Evolutionary conservation across 1,140 invertebrate genomes (phyloP).

Genomic region (Drosophila ficusphila): DNA sequence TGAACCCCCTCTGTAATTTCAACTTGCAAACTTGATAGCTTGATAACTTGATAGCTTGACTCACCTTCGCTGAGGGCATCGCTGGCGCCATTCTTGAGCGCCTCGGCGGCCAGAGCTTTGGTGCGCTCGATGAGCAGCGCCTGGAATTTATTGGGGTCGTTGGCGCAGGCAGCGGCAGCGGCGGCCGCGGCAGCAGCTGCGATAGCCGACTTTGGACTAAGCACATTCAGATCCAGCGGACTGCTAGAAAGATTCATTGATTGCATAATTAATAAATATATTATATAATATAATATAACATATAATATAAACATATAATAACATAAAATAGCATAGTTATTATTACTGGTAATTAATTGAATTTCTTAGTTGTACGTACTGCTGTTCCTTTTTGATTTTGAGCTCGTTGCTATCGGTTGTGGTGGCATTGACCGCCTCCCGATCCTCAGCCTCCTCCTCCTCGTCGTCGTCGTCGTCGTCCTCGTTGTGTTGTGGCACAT

Average conservation of each 20-base stretch:
- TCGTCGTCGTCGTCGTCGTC: conserved; percentile 28
- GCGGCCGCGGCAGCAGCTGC: conserved; percentile 77
- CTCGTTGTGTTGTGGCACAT: conserved; percentile 6
- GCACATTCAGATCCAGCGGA: conserved; percentile 75
- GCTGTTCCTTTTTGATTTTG: conserved; percentile 83
- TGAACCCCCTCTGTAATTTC: neutral
- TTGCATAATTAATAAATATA: neutral
- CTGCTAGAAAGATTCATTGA: conserved; percentile 41
- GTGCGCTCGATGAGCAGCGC: conserved; percentile 91
- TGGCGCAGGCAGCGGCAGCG: conserved; percentile 79
- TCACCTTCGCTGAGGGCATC: conserved; percentile 79
- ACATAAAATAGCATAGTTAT: neutral
- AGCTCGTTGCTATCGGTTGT: conserved; percentile 54
- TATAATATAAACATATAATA: neutral
- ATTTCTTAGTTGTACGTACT: conserved; percentile 64
- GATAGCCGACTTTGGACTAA: conserved; percentile 77
- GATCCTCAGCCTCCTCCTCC: conserved; percentile 29
- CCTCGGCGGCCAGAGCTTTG: conserved; percentile 87
- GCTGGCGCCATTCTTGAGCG: conserved; percentile 73
- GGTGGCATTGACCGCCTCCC: conserved; percentile 24
- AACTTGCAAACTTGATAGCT: neutral
- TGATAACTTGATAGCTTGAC: too few species aligned
- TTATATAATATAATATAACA: neutral
- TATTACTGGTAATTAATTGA: neutral
- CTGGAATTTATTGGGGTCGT: conserved; percentile 89